Evolutionary conservation across 2,797 vertebrate species (phyloP).

Genomic region (Natrix natrix): DNA sequence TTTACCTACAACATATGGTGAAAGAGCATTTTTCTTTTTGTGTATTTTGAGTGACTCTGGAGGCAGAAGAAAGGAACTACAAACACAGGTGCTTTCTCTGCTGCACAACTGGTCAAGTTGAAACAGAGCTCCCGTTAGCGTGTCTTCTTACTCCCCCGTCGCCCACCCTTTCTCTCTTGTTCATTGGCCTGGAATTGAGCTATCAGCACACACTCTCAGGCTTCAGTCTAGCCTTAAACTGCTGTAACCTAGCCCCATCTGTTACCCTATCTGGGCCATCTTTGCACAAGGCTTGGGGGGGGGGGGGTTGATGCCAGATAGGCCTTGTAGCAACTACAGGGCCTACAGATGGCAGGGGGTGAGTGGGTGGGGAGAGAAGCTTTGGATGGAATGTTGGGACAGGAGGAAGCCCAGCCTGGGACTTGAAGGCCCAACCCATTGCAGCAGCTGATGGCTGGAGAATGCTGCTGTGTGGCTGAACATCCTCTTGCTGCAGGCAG

Average conservation of each 20-base stretch:
- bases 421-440: constrained; percentile 67
- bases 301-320: constrained; percentile 24
- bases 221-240: constrained; percentile 52
- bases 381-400: constrained; percentile 70
- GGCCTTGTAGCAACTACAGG: constrained; percentile 63
- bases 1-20: rapidly evolving
- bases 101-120: background rate
- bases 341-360: background rate
- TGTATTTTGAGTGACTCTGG: background rate
- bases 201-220: constrained; percentile 45
- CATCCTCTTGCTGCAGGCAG: constrained; percentile 58
- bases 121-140: background rate
- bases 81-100: background rate
- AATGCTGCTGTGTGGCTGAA: constrained; percentile 44
- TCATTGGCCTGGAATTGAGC: constrained; percentile 40
- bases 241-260: constrained; percentile 69
- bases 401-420: constrained; percentile 35
- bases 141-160: background rate
- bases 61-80: constrained; percentile 6
- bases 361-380: constrained; percentile 10
- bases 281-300: constrained; percentile 53
- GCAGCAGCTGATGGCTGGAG: constrained; percentile 67
- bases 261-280: constrained; percentile 65
- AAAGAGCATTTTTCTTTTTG: background rate
- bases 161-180: background rate